Conservation (phyloP, 2,888 invertebrate genomes). For the Caenorhabditis virilis region DNA sequence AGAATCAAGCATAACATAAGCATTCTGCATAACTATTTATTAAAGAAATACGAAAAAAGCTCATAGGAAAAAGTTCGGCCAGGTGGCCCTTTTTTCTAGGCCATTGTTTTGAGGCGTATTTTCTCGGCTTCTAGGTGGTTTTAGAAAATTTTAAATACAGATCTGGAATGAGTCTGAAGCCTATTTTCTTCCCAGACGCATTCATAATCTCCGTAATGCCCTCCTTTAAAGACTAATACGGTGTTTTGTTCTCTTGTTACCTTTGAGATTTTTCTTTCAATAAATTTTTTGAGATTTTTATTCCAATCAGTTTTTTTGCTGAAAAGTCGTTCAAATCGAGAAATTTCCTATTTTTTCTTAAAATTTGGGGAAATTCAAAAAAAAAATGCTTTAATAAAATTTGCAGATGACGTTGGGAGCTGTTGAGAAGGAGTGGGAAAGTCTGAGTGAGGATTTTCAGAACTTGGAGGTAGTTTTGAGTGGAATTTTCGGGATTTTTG, state of each 20-base stretch:
- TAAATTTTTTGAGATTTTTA: neutral
- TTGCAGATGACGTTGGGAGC: conserved; percentile 22
- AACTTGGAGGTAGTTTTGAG: conserved; percentile 42
- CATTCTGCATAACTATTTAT: no score
- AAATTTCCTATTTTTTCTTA: neutral
- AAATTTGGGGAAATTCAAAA: neutral
- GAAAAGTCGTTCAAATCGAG: neutral
- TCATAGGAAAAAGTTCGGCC: no score
- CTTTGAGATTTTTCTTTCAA: conserved; percentile 3
- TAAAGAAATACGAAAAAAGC: no score
- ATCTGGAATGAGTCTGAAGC: no score
- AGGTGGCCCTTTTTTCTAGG: no score
- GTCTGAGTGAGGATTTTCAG: conserved; percentile 40
- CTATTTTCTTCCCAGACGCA: no score
- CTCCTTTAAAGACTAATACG: no score
- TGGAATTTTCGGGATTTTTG: neutral
- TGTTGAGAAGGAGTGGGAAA: conserved; percentile 39
- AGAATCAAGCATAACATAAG: no score
- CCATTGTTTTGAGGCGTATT: no score
- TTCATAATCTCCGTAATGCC: no score
- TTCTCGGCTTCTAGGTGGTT: no score
- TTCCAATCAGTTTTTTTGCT: neutral
- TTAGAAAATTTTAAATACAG: no score
- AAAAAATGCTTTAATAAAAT: neutral
- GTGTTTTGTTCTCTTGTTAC: conserved; percentile 1